phyloP scores from a whole-genome alignment of 2,797 vertebrate species.

The Sebastes paucispinis region DNA sequence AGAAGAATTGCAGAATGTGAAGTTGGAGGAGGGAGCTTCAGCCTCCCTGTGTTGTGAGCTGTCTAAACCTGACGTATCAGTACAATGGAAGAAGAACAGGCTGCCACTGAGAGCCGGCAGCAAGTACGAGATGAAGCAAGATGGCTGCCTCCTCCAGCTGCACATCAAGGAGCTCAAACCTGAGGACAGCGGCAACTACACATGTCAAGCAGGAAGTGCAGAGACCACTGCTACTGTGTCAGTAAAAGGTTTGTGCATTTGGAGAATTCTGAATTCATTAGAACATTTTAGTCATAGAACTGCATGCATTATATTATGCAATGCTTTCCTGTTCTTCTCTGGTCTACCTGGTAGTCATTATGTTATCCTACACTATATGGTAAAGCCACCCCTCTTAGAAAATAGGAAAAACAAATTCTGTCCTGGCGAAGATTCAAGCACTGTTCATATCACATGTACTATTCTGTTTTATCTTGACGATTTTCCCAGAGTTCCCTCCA shows the following conservation, averaged over 20 bases:
- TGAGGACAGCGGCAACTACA: conserved; percentile 88
- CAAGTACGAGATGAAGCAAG: conserved; percentile 83
- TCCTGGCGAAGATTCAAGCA: neutral
- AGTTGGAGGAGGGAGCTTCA: conserved; percentile 79
- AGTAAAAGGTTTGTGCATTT: conserved; percentile 40
- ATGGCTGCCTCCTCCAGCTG: conserved; percentile 79
- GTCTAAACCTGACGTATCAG: conserved; percentile 75
- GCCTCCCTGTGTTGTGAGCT: conserved; percentile 83
- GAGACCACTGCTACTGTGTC: conserved; percentile 57
- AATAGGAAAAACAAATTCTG: neutral
- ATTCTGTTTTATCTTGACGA: neutral
- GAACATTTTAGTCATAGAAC: neutral
- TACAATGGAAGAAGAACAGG: conserved; percentile 85
- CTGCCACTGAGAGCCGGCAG: conserved; percentile 78
- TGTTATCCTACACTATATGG: neutral
- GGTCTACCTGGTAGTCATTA: neutral
- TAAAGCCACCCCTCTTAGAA: neutral
- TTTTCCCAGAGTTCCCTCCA: conserved; percentile 69
- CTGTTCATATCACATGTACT: neutral
- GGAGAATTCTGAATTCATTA: neutral
- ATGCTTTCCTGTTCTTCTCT: neutral
- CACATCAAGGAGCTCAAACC: conserved; percentile 81
- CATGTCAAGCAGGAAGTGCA: conserved; percentile 72
- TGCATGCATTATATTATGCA: neutral
- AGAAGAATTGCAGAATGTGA: conserved; percentile 75